phyloP scores from a whole-genome alignment of 2,888 invertebrate species.

The Frankliniella fusca region DNA sequence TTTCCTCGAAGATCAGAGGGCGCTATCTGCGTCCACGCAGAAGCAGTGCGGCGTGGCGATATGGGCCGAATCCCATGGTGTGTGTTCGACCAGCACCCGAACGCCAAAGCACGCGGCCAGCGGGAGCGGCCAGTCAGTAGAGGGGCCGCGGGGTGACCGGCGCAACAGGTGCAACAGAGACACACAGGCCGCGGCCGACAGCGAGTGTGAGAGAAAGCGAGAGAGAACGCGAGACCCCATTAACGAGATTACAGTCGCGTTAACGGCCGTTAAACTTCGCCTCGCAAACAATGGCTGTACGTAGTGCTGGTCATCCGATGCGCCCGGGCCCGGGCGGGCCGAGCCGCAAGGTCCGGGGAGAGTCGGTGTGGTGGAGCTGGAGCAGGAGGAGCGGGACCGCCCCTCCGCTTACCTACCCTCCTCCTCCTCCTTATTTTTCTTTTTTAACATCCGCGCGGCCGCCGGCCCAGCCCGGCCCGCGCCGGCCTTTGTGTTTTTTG shows the following conservation, averaged over 20 bases:
- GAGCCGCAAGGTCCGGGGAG: too few species aligned
- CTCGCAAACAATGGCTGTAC: background rate
- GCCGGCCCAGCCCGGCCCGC: too few species aligned
- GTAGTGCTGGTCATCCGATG: background rate
- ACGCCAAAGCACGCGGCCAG: too few species aligned
- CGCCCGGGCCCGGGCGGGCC: too few species aligned
- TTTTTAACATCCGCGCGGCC: background rate
- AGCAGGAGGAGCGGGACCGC: background rate
- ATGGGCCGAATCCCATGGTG: too few species aligned
- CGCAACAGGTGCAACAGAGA: background rate
- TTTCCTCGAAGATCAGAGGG: background rate
- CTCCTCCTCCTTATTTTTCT: background rate
- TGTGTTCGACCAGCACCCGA: too few species aligned
- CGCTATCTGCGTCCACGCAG: too few species aligned
- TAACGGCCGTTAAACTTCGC: constrained; percentile 11
- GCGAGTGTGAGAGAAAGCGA: background rate
- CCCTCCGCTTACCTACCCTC: background rate
- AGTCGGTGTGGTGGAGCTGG: too few species aligned
- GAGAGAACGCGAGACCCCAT: background rate
- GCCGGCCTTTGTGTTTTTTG: background rate
- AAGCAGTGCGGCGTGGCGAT: too few species aligned
- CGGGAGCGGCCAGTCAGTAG: too few species aligned
- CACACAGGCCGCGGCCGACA: too few species aligned
- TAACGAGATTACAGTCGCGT: constrained; percentile 9
- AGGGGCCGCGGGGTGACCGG: background rate